Percentiles rank a stretch among this genome's conserved stretches.
These are phyloP conservation scores for Desmophyllum pertusum DNA, from an alignment of 92 coral and sea anemone genomes.

Conservation along the genomic window DNA sequence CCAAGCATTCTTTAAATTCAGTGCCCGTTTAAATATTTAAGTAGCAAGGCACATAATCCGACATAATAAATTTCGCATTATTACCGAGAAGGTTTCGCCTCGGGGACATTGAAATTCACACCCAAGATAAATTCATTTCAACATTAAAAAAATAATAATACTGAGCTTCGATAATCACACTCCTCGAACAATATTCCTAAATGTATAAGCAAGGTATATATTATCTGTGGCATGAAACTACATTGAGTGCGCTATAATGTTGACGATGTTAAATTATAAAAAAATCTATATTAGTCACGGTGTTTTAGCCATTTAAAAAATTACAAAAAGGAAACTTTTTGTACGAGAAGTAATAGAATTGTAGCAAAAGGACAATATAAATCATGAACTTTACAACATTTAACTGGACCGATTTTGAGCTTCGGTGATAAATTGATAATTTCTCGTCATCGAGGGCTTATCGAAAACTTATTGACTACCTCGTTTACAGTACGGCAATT, in stretches of 20 bases:
- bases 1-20: neutral
- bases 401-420: neutral
- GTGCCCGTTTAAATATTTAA: slow-evolving; percentile 11
- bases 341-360: neutral
- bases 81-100: slow-evolving; percentile 16
- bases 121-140: slow-evolving; percentile 13
- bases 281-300: neutral
- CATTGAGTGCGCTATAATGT: neutral
- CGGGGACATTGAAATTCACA: slow-evolving; percentile 22
- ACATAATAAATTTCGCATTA: neutral
- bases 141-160: slow-evolving; percentile 6
- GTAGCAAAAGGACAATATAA: slow-evolving; percentile 15
- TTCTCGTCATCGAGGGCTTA: neutral
- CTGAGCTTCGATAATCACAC: neutral
- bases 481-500: neutral
- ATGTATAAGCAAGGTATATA: neutral
- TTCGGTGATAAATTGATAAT: slow-evolving; percentile 1
- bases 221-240: too few species aligned
- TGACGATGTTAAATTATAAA: neutral
- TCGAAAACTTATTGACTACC: neutral
- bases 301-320: slow-evolving; percentile 18
- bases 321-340: neutral
- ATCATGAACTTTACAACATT: neutral
- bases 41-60: neutral
- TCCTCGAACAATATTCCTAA: neutral